Percentiles rank a stretch among this genome's conserved stretches.
Conservation (phyloP, 2,797 vertebrate species). For the Geotrypetes seraphini region DNA sequence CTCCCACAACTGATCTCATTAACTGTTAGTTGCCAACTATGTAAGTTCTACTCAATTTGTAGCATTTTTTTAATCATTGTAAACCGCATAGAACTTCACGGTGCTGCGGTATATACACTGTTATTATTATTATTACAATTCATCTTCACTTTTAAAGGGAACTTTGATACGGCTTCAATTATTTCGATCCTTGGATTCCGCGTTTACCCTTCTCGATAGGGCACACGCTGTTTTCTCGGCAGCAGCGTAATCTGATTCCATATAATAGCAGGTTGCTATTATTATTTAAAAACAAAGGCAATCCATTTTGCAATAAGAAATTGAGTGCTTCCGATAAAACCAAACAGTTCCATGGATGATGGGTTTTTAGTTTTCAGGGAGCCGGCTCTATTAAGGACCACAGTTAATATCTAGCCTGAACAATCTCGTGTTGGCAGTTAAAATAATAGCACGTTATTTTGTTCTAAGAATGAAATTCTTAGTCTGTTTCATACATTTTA, state of each 20-base stretch:
- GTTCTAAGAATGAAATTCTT: no score
- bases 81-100: no score
- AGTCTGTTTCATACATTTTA: background rate
- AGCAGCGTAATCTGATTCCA: background rate
- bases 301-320: constrained; percentile 22
- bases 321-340: no score
- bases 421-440: no score
- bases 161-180: fast-evolving
- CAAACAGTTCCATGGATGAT: constrained; percentile 25
- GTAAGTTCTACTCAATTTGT: no score
- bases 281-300: background rate
- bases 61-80: no score
- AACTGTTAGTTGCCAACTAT: no score
- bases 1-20: no score
- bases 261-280: background rate
- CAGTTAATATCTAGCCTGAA: no score
- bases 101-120: no score
- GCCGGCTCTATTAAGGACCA: background rate
- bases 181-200: background rate
- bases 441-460: no score
- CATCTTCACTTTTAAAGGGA: background rate
- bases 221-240: background rate
- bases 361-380: constrained; percentile 1
- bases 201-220: background rate
- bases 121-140: no score